Base-by-base conservation (phyloP, 2,113 vertebrate species). In the Pygoscelis antarcticus region DNA sequence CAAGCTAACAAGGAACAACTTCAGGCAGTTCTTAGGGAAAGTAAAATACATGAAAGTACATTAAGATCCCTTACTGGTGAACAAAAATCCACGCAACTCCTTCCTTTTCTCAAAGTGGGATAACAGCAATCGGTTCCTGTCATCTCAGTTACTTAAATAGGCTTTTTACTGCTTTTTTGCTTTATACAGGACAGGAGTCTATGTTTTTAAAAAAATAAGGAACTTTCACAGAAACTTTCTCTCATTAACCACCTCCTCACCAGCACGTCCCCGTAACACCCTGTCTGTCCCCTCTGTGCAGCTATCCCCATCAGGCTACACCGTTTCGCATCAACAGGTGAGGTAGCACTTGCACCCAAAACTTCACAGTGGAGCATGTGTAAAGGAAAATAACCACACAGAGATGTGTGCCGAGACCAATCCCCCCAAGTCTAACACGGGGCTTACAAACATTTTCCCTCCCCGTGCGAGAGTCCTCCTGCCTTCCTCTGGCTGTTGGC, bases 391-490 rank as follows among this genome's bases (percentile, higher is more conserved):
- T 2, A 54, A 23, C 5, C 27, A 10, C 57, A 5, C 11, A 20
- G 44, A 3, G 17, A 64, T 3, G 23, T 2, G 7, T 3, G 20
- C 6, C 1, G 5, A 34, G 72, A 40, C 17, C 30, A 9, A 1
- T 1, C 32, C 13, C 51, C 68, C 44, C 9, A 1, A 13, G 7
- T 30, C 46, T 5, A 7, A 15, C 55, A 8, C 0, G 1, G 74
- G n/a, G 21, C 46, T 47, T 34, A 71, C 38, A 20, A 60, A 26
- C 19, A 1, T 22, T 29, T 23, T 19, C 77, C 72, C 58, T 55
- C 15, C n/a, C 55, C 22, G 3, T 5, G 61, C 0, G 0, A 25
- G 64, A 18, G 21, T 42, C 85, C 57, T 81, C 58, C 82, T 90
- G 82, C 68, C 81, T 30, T 46, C 87, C 60, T 29, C 3, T 0